Conservation (phyloP, 2,797 vertebrate species). For the Dallia pectoralis region DNA sequence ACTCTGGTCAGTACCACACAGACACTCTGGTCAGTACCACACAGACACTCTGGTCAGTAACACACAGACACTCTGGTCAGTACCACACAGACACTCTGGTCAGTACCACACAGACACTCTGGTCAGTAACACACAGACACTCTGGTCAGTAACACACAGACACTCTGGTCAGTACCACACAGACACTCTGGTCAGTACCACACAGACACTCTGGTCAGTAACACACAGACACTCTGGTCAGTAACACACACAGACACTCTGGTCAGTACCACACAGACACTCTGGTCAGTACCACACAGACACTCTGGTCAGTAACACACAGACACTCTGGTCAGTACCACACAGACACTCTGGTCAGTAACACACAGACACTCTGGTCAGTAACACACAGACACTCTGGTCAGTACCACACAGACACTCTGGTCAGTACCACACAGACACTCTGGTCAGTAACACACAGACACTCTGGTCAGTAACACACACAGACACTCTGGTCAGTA, state of each 20-base stretch:
- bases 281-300: too few species aligned
- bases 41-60: too few species aligned
- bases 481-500: too few species aligned
- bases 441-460: too few species aligned
- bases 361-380: constrained; percentile 26
- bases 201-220: neutral
- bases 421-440: neutral
- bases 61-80: neutral
- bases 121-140: too few species aligned
- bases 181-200: too few species aligned
- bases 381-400: neutral
- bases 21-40: constrained; percentile 18
- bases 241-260: neutral
- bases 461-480: constrained; percentile 1
- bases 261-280: too few species aligned
- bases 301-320: constrained; percentile 16
- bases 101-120: neutral
- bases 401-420: neutral
- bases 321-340: too few species aligned
- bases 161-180: constrained; percentile 16
- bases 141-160: too few species aligned
- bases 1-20: too few species aligned
- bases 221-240: constrained; percentile 26
- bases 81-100: constrained; percentile 28
- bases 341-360: neutral